phyloP scores from a whole-genome alignment of 2,113 vertebrate genomes.

The Misgurnus mizolepis region DNA sequence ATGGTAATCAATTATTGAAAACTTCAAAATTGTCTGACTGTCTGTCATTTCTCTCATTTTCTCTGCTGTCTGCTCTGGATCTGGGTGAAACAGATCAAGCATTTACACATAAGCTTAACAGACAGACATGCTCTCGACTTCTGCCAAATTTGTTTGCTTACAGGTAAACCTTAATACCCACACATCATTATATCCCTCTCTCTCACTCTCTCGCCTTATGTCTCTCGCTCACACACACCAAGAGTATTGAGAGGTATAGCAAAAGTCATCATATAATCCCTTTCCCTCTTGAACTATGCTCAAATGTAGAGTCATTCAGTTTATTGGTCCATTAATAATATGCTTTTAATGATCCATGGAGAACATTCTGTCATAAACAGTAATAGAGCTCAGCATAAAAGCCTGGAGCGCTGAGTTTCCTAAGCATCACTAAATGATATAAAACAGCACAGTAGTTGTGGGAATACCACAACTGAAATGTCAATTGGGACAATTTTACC shows the following conservation, averaged over 20 bases:
- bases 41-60: conserved; percentile 1
- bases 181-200: conserved; percentile 23
- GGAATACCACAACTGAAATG: conserved; percentile 20
- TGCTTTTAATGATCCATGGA: conserved; percentile 39
- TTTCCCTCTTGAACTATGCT: conserved; percentile 23
- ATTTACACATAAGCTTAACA: neutral
- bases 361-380: conserved; percentile 30
- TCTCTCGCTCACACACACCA: conserved; percentile 15
- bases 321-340: conserved; percentile 39
- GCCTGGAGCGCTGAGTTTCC: conserved; percentile 1
- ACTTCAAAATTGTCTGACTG: conserved; percentile 21
- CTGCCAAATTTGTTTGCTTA: neutral
- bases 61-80: neutral
- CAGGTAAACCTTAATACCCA: conserved; percentile 26
- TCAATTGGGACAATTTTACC: neutral
- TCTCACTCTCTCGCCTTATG: neutral
- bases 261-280: conserved; percentile 31
- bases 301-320: conserved; percentile 37
- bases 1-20: conserved; percentile 45
- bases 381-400: conserved; percentile 26
- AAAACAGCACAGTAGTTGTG: neutral
- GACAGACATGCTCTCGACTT: neutral
- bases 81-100: neutral
- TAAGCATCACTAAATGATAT: conserved; percentile 21
- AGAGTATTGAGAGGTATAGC: conserved; percentile 31